Conservation (phyloP, 2,113 vertebrate species). For the Percopsis transmontana region DNA sequence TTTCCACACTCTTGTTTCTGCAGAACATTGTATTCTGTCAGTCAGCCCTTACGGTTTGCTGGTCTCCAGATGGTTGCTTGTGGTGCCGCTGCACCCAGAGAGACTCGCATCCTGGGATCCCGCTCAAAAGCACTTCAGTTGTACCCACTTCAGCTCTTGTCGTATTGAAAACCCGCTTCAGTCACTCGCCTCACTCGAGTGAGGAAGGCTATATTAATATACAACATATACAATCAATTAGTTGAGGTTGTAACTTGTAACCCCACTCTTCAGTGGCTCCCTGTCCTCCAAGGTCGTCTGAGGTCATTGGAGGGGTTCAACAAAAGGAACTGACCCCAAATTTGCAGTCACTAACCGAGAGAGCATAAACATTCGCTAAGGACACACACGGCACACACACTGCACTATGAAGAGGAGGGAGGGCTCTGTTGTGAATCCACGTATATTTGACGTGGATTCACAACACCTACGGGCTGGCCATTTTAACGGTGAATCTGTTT, state of each 20-base stretch:
- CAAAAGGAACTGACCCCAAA: constrained; percentile 20
- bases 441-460: neutral
- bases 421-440: neutral
- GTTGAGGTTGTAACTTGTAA: neutral
- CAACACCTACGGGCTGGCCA: too few species aligned
- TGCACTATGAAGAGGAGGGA: neutral
- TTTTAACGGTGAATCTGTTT: too few species aligned
- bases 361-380: constrained; percentile 21
- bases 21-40: constrained; percentile 14
- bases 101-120: neutral
- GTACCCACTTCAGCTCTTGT: too few species aligned
- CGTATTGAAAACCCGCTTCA: too few species aligned
- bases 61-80: neutral
- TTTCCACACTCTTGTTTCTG: neutral
- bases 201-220: too few species aligned
- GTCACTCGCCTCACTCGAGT: too few species aligned
- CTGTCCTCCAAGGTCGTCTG: constrained; percentile 1
- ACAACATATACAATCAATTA: too few species aligned
- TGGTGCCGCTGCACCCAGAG: neutral
- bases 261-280: constrained; percentile 1
- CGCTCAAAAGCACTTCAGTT: too few species aligned
- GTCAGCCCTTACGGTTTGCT: constrained; percentile 19
- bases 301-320: neutral
- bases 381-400: neutral
- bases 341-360: neutral